Percentiles rank a stretch among this genome's conserved stretches.
These are phyloP conservation scores for Rhabdornis inornatus DNA, from an alignment of 2,113 vertebrate genomes.

Conservation along the genomic window DNA sequence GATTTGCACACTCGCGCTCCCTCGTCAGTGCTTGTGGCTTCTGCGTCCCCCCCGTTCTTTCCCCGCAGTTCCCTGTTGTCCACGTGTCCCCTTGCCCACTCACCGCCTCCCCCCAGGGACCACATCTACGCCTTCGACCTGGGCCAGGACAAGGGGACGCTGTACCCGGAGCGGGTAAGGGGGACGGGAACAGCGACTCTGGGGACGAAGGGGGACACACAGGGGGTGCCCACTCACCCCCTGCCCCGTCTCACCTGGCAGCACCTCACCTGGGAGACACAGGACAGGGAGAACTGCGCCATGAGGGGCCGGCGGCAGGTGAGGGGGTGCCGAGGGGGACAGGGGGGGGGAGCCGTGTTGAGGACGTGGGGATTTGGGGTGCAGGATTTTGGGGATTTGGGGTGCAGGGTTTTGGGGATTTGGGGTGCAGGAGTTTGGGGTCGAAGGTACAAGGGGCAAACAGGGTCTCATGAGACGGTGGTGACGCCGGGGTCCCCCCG, in stretches of 20 bases:
- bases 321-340: background rate
- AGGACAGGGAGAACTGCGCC: constrained; percentile 70
- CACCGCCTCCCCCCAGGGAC: constrained; percentile 73
- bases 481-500: background rate
- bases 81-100: no score
- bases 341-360: background rate
- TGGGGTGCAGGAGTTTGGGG: no score
- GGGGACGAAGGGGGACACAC: rapidly evolving
- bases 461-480: background rate
- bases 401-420: no score
- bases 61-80: background rate
- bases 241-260: background rate
- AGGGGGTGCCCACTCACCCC: background rate
- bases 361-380: background rate
- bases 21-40: rapidly evolving
- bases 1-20: rapidly evolving
- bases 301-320: constrained; percentile 70
- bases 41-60: background rate
- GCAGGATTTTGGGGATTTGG: background rate
- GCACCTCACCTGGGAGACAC: constrained; percentile 69
- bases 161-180: constrained; percentile 85
- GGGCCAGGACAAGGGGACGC: constrained; percentile 72
- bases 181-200: rapidly evolving
- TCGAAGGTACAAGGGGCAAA: no score
- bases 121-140: constrained; percentile 90